Conservation (phyloP, 2,888 invertebrate species). For the Chironomus tentans region DNA sequence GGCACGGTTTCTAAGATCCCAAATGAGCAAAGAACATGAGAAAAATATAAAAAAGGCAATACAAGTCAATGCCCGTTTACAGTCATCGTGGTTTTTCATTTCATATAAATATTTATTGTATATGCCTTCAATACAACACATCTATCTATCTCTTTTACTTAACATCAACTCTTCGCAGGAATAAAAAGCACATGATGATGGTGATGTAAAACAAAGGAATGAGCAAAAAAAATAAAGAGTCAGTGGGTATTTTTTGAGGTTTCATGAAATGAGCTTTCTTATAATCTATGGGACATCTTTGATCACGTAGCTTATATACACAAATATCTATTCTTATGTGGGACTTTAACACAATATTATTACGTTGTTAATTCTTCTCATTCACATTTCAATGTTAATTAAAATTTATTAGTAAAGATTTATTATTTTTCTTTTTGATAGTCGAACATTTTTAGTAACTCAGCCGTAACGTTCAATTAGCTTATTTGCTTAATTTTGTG, state of each 20-base stretch:
- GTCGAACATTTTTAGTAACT: too few species aligned
- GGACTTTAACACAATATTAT: too few species aligned
- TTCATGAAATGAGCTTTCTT: neutral
- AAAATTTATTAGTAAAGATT: neutral
- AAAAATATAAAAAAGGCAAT: neutral
- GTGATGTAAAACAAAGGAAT: neutral
- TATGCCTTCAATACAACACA: neutral
- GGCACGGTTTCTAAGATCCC: neutral
- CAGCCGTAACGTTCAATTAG: too few species aligned
- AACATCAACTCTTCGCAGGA: neutral
- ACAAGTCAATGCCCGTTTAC: slow-evolving; percentile 9
- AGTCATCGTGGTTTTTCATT: slow-evolving; percentile 7
- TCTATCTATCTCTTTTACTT: neutral
- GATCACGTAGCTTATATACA: too few species aligned
- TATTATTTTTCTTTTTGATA: too few species aligned
- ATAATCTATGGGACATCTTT: too few species aligned
- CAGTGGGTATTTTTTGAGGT: neutral
- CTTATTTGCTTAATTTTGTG: too few species aligned
- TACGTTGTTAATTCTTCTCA: too few species aligned
- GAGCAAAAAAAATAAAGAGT: neutral
- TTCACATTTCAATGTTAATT: neutral
- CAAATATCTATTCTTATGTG: too few species aligned
- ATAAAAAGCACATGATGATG: neutral
- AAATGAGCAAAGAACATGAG: neutral
- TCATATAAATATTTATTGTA: neutral